These are phyloP conservation scores for Circaetus cinerascens DNA, from an alignment of 2,113 vertebrate species.

Conservation along the genomic window DNA sequence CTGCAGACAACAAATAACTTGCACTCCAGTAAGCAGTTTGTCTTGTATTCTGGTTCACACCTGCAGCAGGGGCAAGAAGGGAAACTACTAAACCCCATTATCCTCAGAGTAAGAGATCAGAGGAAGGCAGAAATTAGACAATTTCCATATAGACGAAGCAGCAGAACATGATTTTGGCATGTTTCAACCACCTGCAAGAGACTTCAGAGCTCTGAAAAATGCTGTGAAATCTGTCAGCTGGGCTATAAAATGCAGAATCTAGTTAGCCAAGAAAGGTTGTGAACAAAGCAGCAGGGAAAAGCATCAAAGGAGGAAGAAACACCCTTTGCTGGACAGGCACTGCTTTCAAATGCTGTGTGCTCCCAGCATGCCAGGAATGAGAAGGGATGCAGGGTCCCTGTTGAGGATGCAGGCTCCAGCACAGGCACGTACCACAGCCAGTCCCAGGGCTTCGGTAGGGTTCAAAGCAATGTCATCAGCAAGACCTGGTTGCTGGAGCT, in stretches of 20 bases:
- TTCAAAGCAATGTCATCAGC: not conserved
- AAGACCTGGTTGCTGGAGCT: not conserved
- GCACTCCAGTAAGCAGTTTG: slow-evolving; percentile 36
- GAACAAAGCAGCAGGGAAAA: not conserved
- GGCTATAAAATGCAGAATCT: not conserved
- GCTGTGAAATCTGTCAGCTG: not conserved
- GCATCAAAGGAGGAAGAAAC: not conserved
- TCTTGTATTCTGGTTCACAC: not conserved
- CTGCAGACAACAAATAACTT: slow-evolving; percentile 46
- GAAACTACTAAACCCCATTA: slow-evolving; percentile 37
- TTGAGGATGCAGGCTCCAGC: not conserved
- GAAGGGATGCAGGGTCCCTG: not conserved
- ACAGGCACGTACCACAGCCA: accelerated
- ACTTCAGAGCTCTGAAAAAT: not conserved
- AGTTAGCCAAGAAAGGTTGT: not conserved
- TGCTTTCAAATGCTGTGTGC: accelerated
- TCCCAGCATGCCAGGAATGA: not conserved
- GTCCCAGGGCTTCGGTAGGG: not conserved
- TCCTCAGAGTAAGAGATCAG: slow-evolving; percentile 45
- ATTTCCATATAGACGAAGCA: slow-evolving; percentile 57
- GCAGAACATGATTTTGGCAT: not conserved
- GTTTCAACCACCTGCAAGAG: not conserved
- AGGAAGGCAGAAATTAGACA: slow-evolving; percentile 43
- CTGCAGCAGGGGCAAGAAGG: slow-evolving; percentile 42
- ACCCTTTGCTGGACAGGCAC: not conserved